phyloP scores from a whole-genome alignment of 2,888 invertebrate species.

The Agriopis leucophaearia region DNA sequence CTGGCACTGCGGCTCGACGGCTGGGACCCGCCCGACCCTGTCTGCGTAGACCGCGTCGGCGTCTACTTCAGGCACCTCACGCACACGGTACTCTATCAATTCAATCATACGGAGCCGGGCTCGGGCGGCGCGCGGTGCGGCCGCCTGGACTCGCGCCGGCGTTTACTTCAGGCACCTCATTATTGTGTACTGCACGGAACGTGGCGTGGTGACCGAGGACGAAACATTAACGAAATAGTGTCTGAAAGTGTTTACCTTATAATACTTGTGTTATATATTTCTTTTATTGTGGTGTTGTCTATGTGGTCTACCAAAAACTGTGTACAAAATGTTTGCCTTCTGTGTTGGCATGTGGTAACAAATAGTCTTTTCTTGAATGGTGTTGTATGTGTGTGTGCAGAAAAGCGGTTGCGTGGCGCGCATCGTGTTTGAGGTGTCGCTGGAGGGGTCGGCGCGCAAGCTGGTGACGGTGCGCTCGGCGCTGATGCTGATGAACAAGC shows the following conservation, averaged over 20 bases:
- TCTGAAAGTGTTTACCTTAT: too few relatives aligned
- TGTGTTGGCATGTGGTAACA: neutral
- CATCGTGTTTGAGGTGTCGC: slow-evolving; percentile 95
- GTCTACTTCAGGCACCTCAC: slow-evolving; percentile 92
- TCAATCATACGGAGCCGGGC: neutral
- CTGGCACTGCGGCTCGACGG: slow-evolving; percentile 95
- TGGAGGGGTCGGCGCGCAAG: slow-evolving; percentile 98
- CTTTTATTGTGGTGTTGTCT: too few relatives aligned
- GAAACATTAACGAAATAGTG: too few relatives aligned
- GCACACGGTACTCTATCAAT: slow-evolving; percentile 58
- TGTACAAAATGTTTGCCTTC: too few relatives aligned
- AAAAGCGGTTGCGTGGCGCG: slow-evolving; percentile 87
- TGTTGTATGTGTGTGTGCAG: slow-evolving; percentile 49
- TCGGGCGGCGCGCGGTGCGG: too few relatives aligned
- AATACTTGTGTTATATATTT: too few relatives aligned
- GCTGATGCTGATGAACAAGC: slow-evolving; percentile 91
- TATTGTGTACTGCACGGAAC: too few relatives aligned
- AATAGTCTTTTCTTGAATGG: neutral
- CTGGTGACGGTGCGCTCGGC: slow-evolving; percentile 97
- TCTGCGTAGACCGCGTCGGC: slow-evolving; percentile 98
- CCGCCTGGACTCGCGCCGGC: too few relatives aligned
- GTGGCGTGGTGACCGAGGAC: too few relatives aligned
- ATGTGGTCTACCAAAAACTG: too few relatives aligned
- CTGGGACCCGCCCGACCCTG: slow-evolving; percentile 94
- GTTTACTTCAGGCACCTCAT: too few relatives aligned